Base-by-base conservation (phyloP, 2,797 vertebrate genomes). In the Cyprinella venusta region DNA sequence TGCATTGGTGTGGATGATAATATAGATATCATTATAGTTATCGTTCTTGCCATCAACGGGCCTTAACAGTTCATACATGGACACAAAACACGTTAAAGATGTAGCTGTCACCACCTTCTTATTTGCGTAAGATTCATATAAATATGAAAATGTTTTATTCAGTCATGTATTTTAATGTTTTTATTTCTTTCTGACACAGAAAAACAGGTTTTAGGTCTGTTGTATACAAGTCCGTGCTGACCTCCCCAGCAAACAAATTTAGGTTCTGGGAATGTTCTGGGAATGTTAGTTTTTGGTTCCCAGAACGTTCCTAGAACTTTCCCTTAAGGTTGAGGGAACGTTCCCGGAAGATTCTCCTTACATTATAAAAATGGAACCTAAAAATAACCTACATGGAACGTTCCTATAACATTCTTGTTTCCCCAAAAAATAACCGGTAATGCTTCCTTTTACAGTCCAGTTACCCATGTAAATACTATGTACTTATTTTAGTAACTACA, bases 211-310 rank as follows among this genome's bases (percentile, higher is more conserved):
- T 86, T 84, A 30, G 48, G 69, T 82, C 38, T 65, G 70, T 59
- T 84, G 83, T n/a, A 72, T 63, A 83, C 48, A 81, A 79, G 54
- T 40, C 74, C 26, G 74, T 26, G 36, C 74, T 42, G 74, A 76
- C 36, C 36, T 61, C 30, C 30, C 30, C 2, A 33, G 30, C 30
- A 33, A 33, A 33, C 30, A 33, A 33, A 33, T 33, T 2, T 33
- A 33, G 30, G 30, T 33, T 33, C 30, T 33, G 30, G 30, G 30
- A 33, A 33, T 3, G 30, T 33, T 33, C 30, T 33, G 30, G 30
- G 30, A 33, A 33, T 3, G 30, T 33, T 33, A 33, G 30, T 33
- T 33, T 33, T 33, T 33, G 30, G 30, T 33, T 33, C 3, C 30
- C 30, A 33, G 30, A 33, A 33, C 30, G 30, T 33, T 33, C 30